phyloP scores from a whole-genome alignment of 2,113 vertebrate genomes.

The Tretioscincus oriximinensis region DNA sequence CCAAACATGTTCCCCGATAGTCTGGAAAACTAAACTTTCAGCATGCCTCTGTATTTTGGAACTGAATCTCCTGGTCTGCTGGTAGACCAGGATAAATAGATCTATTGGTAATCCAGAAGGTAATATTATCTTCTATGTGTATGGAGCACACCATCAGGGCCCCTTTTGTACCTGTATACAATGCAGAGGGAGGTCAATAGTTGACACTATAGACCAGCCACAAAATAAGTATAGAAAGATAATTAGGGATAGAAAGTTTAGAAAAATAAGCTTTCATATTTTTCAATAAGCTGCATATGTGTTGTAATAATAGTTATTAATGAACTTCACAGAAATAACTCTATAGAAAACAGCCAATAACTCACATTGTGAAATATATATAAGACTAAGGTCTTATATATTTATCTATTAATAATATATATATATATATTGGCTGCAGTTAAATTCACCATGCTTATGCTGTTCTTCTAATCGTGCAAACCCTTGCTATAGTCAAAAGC shows the following conservation, averaged over 20 bases:
- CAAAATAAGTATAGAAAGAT: background rate
- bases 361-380: too few species aligned
- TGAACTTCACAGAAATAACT: background rate
- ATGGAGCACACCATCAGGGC: too few species aligned
- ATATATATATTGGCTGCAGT: conserved; percentile 7
- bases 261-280: background rate
- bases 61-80: too few species aligned
- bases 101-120: too few species aligned
- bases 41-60: too few species aligned
- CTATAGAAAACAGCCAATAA: background rate
- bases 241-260: background rate
- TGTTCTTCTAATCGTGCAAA: background rate
- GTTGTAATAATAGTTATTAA: background rate
- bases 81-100: too few species aligned
- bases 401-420: background rate
- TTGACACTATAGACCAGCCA: too few species aligned
- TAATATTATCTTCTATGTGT: too few species aligned
- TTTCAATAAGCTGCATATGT: background rate
- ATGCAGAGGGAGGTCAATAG: too few species aligned
- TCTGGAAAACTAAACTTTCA: too few species aligned
- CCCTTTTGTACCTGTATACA: too few species aligned
- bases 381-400: background rate
- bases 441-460: conserved; percentile 2
- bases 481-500: background rate
- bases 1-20: too few species aligned